A percentile compares a stretch with the other conserved stretches of the same genome.
phyloP scores from a whole-genome alignment of 2,888 invertebrate species.

The Lycaena phlaeas region DNA sequence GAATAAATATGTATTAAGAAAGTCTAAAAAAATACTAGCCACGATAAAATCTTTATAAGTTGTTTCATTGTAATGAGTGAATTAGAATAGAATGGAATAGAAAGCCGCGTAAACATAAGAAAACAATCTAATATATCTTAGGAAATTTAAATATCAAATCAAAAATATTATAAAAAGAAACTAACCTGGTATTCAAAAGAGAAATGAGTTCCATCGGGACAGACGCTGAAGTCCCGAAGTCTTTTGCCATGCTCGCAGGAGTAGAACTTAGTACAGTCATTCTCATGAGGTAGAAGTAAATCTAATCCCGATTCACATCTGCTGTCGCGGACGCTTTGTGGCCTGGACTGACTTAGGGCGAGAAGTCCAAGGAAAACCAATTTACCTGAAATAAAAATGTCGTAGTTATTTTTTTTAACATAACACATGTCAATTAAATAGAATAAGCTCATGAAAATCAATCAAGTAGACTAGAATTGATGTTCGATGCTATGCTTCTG shows the following conservation, averaged over 20 bases:
- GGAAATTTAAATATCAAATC: not conserved
- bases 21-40: no score
- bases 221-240: constrained; percentile 20
- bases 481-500: no score
- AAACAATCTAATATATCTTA: no score
- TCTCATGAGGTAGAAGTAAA: constrained; percentile 34
- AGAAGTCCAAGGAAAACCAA: not conserved
- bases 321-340: constrained; percentile 14
- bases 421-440: no score
- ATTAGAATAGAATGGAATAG: no score
- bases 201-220: constrained; percentile 39
- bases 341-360: not conserved
- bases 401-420: no score
- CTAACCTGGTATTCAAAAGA: constrained; percentile 34
- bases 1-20: no score
- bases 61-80: no score
- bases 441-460: no score
- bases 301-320: not conserved
- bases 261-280: constrained; percentile 47
- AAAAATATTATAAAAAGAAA: not conserved
- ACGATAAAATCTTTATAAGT: no score
- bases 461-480: no score
- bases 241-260: constrained; percentile 43
- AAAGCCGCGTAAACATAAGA: no score
- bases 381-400: constrained; percentile 4